Evolutionary conservation across 2,888 invertebrate genomes (phyloP).

Genomic region (Meghimatium bilineatum): DNA sequence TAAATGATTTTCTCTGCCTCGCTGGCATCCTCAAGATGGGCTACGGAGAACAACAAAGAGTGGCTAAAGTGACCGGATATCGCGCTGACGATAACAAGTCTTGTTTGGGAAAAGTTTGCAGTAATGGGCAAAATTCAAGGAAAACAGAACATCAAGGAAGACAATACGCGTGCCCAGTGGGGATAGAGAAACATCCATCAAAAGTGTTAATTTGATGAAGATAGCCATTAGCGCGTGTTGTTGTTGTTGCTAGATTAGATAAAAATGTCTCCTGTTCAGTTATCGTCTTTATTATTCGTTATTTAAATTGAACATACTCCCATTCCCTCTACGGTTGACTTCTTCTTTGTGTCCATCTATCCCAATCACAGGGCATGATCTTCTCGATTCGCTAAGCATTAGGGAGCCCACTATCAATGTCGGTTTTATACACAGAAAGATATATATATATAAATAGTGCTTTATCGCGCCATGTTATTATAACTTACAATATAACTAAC

Average conservation of each 20-base stretch:
- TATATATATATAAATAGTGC: too few species aligned
- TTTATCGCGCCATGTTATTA: too few species aligned
- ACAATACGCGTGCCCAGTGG: slow-evolving; percentile 13
- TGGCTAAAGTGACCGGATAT: neutral
- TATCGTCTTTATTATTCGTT: neutral
- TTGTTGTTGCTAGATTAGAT: slow-evolving; percentile 14
- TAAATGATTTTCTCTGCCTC: neutral
- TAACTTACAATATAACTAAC: too few species aligned
- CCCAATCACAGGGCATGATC: too few species aligned
- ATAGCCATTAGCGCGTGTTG: slow-evolving; percentile 13
- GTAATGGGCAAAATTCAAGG: neutral
- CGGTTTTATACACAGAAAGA: too few species aligned
- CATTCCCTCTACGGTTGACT: neutral
- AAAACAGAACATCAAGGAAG: slow-evolving; percentile 1
- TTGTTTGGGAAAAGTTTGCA: slow-evolving; percentile 3
- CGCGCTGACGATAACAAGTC: neutral
- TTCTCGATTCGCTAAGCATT: too few species aligned
- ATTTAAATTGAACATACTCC: neutral
- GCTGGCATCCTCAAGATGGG: neutral
- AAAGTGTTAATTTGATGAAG: slow-evolving; percentile 14
- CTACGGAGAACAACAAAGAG: neutral
- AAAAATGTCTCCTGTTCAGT: slow-evolving; percentile 1
- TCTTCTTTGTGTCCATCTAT: neutral
- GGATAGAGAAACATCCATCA: slow-evolving; percentile 22
- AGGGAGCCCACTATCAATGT: too few species aligned